Conservation (phyloP, 2,888 invertebrate genomes). For the Plebejus melissa region DNA sequence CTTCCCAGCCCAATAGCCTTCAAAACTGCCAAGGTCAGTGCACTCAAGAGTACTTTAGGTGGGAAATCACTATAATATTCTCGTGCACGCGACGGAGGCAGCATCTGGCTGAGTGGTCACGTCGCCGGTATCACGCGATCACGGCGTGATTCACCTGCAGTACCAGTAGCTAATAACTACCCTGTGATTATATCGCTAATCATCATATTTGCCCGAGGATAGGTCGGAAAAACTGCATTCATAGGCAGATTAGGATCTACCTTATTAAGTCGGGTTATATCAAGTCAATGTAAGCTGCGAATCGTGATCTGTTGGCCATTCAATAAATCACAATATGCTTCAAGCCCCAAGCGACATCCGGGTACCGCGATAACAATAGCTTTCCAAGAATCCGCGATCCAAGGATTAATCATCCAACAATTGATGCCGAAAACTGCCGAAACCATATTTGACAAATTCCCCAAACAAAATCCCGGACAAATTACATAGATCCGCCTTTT, state of each 20-base stretch:
- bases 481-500: too few relatives aligned
- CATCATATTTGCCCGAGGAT: neutral
- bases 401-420: too few relatives aligned
- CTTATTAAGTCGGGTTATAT: neutral
- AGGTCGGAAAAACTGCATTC: neutral
- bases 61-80: neutral
- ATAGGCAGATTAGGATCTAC: neutral
- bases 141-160: neutral
- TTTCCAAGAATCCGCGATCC: too few relatives aligned
- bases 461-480: too few relatives aligned
- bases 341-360: too few relatives aligned
- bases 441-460: too few relatives aligned
- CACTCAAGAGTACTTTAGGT: neutral
- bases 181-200: neutral
- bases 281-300: neutral
- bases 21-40: neutral
- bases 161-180: neutral
- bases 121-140: conserved; percentile 1
- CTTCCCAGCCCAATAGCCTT: neutral
- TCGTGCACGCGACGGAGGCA: neutral
- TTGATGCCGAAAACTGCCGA: too few relatives aligned
- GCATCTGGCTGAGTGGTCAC: neutral
- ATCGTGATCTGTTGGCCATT: too few relatives aligned
- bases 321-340: neutral
- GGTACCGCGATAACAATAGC: too few relatives aligned